Conservation (phyloP, 1,140 invertebrate genomes). For the Lordiphosa stackelbergi region DNA sequence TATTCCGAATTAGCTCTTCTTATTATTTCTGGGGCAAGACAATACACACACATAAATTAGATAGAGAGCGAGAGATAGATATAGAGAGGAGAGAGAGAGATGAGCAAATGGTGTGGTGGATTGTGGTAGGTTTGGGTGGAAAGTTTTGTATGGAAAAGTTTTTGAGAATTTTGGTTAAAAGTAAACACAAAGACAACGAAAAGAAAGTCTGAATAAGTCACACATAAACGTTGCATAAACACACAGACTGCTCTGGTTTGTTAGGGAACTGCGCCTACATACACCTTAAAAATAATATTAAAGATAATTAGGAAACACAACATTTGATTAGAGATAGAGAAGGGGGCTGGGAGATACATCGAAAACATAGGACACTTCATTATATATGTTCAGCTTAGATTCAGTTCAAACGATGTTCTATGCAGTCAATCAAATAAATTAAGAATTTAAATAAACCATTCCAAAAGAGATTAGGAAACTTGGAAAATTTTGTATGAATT, state of each 20-base stretch:
- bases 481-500: conserved; percentile 33
- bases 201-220: conserved; percentile 51
- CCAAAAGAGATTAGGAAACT: conserved; percentile 42
- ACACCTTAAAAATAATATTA: conserved; percentile 34
- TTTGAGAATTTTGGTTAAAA: conserved; percentile 26
- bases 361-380: conserved; percentile 32
- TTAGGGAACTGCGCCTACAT: conserved; percentile 25
- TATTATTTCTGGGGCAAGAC: conserved; percentile 38
- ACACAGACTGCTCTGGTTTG: conserved; percentile 51
- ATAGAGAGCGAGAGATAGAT: conserved; percentile 31
- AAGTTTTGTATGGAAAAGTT: conserved; percentile 35
- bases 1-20: conserved; percentile 71
- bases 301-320: conserved; percentile 22
- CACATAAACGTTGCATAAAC: conserved; percentile 75
- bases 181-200: conserved; percentile 35
- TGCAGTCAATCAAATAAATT: conserved; percentile 51
- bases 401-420: conserved; percentile 64
- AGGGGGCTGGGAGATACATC: conserved; percentile 21
- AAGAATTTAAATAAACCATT: conserved; percentile 63
- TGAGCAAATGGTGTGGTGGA: conserved; percentile 33
- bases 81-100: conserved; percentile 33
- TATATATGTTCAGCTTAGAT: conserved; percentile 40
- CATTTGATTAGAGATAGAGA: not conserved
- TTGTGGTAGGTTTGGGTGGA: conserved; percentile 21
- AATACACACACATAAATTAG: conserved; percentile 40